Evolutionary conservation across 2,797 vertebrate genomes (phyloP).

Genomic region (Helarctos malayanus): DNA sequence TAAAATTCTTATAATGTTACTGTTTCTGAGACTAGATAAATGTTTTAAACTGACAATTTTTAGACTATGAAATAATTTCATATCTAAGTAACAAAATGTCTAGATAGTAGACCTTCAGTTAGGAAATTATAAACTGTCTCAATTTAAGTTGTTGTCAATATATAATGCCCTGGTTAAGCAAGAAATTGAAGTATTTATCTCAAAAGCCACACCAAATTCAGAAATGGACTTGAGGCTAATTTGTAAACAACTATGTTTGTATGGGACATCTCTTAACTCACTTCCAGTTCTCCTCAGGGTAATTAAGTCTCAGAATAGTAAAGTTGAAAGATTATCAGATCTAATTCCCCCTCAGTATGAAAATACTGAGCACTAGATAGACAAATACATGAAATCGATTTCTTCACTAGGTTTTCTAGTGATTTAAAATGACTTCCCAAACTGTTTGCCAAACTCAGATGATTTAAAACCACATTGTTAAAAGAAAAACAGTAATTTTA

Average conservation of each 20-base stretch:
- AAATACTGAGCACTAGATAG: background rate
- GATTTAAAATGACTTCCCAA: background rate
- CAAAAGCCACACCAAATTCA: slow-evolving; percentile 69
- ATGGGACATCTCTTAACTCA: background rate
- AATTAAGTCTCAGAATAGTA: background rate
- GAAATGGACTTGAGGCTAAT: background rate
- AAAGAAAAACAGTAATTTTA: background rate
- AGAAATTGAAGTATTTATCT: background rate
- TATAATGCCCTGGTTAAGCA: slow-evolving; percentile 12
- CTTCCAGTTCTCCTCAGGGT: background rate
- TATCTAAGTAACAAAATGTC: background rate
- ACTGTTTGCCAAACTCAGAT: background rate
- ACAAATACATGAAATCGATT: background rate
- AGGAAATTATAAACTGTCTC: background rate
- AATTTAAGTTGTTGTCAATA: background rate
- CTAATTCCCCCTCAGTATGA: background rate
- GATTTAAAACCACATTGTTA: background rate
- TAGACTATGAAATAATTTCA: background rate
- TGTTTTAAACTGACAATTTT: background rate
- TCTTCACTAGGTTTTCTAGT: background rate
- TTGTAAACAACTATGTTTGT: background rate
- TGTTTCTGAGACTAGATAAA: background rate
- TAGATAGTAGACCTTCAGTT: background rate
- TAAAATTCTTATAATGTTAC: slow-evolving; percentile 1
- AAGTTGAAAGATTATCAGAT: background rate